Conservation (phyloP, 2,113 vertebrate species). For the Varanus salvator region DNA sequence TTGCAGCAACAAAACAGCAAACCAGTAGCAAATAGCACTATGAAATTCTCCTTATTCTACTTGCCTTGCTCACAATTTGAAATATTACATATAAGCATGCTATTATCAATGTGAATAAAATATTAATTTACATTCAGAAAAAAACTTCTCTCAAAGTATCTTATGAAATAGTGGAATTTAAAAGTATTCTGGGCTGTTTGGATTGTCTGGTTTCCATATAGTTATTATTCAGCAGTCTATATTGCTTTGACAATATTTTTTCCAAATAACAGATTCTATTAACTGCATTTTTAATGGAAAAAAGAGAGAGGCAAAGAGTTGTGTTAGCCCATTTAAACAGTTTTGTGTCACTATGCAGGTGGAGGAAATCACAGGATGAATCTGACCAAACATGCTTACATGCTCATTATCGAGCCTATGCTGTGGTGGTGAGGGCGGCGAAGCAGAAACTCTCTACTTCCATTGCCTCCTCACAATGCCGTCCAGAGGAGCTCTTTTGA, state of each 20-base stretch:
- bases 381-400: too few species aligned
- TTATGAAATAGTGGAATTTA: background rate
- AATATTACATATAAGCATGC: background rate
- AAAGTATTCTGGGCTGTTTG: background rate
- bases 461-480: too few species aligned
- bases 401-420: too few species aligned
- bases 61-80: background rate
- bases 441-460: too few species aligned
- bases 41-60: too few species aligned
- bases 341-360: too few species aligned
- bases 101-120: background rate
- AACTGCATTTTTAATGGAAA: background rate
- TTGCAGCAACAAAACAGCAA: background rate
- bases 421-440: too few species aligned
- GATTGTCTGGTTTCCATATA: background rate
- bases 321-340: background rate
- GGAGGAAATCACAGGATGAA: too few species aligned
- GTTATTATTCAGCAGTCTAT: background rate
- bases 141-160: background rate
- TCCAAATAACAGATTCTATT: too few species aligned
- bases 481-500: too few species aligned
- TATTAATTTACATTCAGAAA: background rate
- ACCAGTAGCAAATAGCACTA: background rate
- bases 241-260: too few species aligned
- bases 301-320: constrained; percentile 9